These are phyloP conservation scores for Coelopa pilipes DNA, from an alignment of 2,888 invertebrate species.

Conservation along the genomic window DNA sequence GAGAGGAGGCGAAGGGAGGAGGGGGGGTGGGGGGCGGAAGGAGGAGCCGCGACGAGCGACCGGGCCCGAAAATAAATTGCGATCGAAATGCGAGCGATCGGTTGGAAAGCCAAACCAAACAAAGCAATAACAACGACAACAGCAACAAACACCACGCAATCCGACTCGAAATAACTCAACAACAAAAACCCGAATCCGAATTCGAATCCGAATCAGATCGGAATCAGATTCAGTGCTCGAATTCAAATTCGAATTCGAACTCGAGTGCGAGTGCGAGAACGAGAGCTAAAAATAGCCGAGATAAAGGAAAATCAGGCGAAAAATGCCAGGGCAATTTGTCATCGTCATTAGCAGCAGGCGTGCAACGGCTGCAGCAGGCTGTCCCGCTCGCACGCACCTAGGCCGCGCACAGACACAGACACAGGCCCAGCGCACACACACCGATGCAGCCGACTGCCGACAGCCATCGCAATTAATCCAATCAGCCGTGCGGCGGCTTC, in stretches of 20 bases:
- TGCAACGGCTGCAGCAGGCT: background rate
- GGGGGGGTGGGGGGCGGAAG: too few species aligned
- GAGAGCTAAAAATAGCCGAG: background rate
- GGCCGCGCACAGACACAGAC: background rate
- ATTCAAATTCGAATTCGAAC: background rate
- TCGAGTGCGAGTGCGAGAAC: too few species aligned
- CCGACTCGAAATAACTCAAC: background rate
- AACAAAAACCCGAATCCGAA: background rate
- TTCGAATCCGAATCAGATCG: too few species aligned
- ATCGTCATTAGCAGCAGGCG: conserved; percentile 9
- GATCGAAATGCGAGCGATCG: too few species aligned
- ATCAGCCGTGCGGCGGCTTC: background rate
- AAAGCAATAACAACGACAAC: too few species aligned
- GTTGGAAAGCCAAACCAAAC: too few species aligned
- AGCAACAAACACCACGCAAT: too few species aligned
- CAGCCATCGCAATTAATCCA: background rate
- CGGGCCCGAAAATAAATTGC: too few species aligned
- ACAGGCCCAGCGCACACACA: background rate
- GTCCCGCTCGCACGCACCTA: background rate
- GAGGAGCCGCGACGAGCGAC: too few species aligned
- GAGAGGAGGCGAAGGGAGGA: too few species aligned
- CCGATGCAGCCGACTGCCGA: background rate
- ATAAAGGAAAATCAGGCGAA: conserved; percentile 2
- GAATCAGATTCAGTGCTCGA: too few species aligned
- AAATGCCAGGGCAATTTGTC: conserved; percentile 15